Evolutionary conservation across 2,888 invertebrate genomes (phyloP).

Genomic region (Cotesia congregata): DNA sequence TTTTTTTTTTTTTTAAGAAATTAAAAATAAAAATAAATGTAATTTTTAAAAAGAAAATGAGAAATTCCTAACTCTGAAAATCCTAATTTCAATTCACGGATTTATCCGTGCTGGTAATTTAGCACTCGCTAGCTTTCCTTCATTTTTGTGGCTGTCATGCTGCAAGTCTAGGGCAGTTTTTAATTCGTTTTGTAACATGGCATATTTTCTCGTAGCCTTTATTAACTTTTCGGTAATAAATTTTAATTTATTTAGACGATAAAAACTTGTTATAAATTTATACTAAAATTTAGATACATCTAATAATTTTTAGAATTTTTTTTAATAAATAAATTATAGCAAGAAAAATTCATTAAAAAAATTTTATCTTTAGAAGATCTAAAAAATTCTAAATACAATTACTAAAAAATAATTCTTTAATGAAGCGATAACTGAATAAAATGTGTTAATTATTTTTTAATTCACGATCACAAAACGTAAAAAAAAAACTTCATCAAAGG

Average conservation of each 20-base stretch:
- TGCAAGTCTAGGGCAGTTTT: slow-evolving; percentile 70
- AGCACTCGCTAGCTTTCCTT: slow-evolving; percentile 55
- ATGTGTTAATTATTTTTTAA: slow-evolving; percentile 95
- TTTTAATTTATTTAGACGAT: slow-evolving; percentile 24
- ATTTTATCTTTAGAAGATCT: too few relatives aligned
- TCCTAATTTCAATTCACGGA: slow-evolving; percentile 94
- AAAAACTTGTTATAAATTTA: too few relatives aligned
- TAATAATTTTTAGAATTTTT: too few relatives aligned
- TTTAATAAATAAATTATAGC: background rate
- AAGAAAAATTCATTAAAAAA: too few relatives aligned
- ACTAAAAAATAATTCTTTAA: background rate
- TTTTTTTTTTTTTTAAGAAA: too few relatives aligned
- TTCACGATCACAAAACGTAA: slow-evolving; percentile 95
- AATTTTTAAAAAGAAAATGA: too few relatives aligned
- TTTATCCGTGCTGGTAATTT: slow-evolving; percentile 82
- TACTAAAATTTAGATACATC: too few relatives aligned
- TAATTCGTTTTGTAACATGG: slow-evolving; percentile 89
- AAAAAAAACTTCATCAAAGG: slow-evolving; percentile 96
- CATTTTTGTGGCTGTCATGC: slow-evolving; percentile 69
- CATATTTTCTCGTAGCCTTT: slow-evolving; percentile 95
- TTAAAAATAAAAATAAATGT: too few relatives aligned
- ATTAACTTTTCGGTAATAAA: slow-evolving; percentile 88
- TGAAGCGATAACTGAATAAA: slow-evolving; percentile 83
- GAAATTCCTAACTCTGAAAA: slow-evolving; percentile 99
- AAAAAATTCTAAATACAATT: too few relatives aligned